phyloP scores from a whole-genome alignment of 2,113 vertebrate genomes.

The Perca fluviatilis region DNA sequence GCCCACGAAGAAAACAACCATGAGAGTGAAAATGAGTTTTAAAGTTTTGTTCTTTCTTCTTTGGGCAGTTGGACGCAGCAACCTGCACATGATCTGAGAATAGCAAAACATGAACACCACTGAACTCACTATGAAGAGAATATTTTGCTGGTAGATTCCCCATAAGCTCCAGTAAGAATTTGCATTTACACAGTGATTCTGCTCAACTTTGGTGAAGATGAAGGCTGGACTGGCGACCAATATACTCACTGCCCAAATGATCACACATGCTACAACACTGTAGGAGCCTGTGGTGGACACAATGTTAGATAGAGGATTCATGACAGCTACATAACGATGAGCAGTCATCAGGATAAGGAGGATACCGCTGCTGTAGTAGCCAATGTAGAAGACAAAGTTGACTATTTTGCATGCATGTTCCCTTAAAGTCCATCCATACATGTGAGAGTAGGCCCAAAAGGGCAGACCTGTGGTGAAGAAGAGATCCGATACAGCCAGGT shows the following conservation, averaged over 20 bases:
- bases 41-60: conserved; percentile 88
- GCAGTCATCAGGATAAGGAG: conserved; percentile 91
- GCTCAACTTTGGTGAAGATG: conserved; percentile 68
- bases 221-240: conserved; percentile 83
- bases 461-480: conserved; percentile 90
- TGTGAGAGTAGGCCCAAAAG: conserved; percentile 85
- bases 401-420: conserved; percentile 85
- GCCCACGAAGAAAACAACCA: conserved; percentile 91
- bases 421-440: conserved; percentile 87
- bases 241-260: conserved; percentile 86
- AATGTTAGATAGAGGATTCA: conserved; percentile 86
- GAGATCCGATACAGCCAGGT: conserved; percentile 92
- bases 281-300: conserved; percentile 70
- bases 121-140: conserved; percentile 87
- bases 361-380: conserved; percentile 91
- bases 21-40: conserved; percentile 91
- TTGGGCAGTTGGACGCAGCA: conserved; percentile 83
- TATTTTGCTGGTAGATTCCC: conserved; percentile 87
- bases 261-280: conserved; percentile 72
- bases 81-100: conserved; percentile 85
- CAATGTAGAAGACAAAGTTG: conserved; percentile 87
- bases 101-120: conserved; percentile 89
- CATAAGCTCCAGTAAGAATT: conserved; percentile 56
- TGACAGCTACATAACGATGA: conserved; percentile 89
- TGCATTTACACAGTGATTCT: conserved; percentile 70